Base-by-base conservation (phyloP, 2,113 vertebrate genomes). In the Prolemur simus region DNA sequence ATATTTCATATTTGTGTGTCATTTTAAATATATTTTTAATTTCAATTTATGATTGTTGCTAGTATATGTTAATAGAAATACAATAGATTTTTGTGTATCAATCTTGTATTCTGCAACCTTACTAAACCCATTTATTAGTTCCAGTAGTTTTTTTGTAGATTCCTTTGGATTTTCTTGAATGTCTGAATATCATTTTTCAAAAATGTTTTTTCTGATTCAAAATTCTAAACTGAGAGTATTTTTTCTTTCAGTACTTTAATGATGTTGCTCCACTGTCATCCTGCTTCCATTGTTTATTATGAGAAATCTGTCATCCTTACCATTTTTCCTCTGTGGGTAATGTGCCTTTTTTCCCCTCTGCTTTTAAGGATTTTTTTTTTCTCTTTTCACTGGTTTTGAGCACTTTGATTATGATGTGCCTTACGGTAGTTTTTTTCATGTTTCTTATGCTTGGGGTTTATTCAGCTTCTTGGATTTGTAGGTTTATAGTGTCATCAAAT, bases 21-120 rank as follows among this genome's bases (percentile, higher is more conserved):
- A 42, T 83, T 84, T 81, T 95, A 95, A 95, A 21, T 86, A 10
- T 84, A 78, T 69, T 94, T 93, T 54, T 25, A 3, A 63, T 71
- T 94, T 89, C 34, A 87, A 2, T 84, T 92, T 88, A 58, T 87
- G 58, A 89, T 92, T 80, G 32, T 89, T 97, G 49, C 32, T 92
- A 11, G 25, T 68, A 47, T 71, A 39, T 82, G 93, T 52, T 52
- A 52, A 52, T 32, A 17, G 74, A 83, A 84, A 84, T 82, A 78
- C 1, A 86, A 25, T 84, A 64, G 56, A 27, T 82, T 82, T 95
- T 66, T 89, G 27, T 89, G 4, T 87, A 89, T 96, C 21, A 66
- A 0, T 86, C 52, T 87, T 93, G 2, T 68, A 82, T 86, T 27
- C 63, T 92, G 15, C 7, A 64, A 5, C 42, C 63, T 96, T 96